Evolutionary conservation across 2,113 vertebrate species (phyloP), one percentile per base, ranked within the genome.

Genomic region (Hypocryptadius cinnamomeus): DNA sequence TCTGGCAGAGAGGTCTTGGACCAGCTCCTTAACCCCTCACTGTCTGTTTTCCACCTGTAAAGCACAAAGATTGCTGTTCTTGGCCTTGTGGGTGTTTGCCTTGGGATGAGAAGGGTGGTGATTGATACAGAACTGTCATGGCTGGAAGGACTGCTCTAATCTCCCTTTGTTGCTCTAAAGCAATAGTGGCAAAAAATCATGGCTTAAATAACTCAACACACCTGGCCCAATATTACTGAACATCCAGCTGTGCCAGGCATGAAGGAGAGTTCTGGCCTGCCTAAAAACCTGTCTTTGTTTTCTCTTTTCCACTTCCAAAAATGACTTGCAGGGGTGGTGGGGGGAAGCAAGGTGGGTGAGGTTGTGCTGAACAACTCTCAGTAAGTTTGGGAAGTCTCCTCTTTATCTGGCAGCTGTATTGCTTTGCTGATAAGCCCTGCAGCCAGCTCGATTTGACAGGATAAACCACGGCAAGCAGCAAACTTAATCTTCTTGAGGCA

Each of bases 251-350:
- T 30, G 42, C 82, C 85, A 91, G 76, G 37, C 5, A 0, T 1
- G 10, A 23, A 47, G 33, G 27, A 45, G 66, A 45, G 27, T 4
- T 42, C 60, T 61, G 33, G 5, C 25, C 78, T 59, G 33, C 13
- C n/a, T n/a, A 5, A 54, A 81, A 79, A 21, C 9, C 25, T 3
- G 1, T 0, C 2, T 3, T 6, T 10, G 11, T 42, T 61, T 69
- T 70, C 37, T 56, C 30, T 9, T 72, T 87, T 77, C 63, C 35
- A 25, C 20, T 70, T 57, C 79, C 89, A 50, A 63, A 74, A 78
- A 54, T 5, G 4, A 13, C 51, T 73, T 4, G 2, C 13, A 21
- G 60, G 39, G 35, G 8, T 39, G 35, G n/a, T 4, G 51, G 40
- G 74, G 45, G 21, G 39, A 27, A 50, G 37, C 59, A 50, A 30